Percentiles rank a stretch among this genome's conserved stretches.
phyloP scores from a whole-genome alignment of 37 sponge, comb jelly and placozoan genomes.

The Tethya wilhelma region DNA sequence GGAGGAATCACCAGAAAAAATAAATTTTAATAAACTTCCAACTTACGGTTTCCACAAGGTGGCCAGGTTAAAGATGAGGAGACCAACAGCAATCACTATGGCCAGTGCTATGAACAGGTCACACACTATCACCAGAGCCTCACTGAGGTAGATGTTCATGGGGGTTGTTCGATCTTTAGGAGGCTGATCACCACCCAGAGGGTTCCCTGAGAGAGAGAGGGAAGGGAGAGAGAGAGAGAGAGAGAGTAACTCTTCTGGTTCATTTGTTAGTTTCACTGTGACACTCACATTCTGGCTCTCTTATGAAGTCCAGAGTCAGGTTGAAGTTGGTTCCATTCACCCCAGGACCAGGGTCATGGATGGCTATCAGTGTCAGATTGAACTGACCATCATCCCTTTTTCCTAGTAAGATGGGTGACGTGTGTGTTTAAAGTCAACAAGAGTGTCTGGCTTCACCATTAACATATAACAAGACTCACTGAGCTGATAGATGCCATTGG shows the following conservation, averaged over 20 bases:
- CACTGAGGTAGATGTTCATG: conserved; percentile 10
- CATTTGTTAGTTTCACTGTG: neutral
- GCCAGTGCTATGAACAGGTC: conserved; percentile 22
- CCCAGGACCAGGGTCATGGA: conserved; percentile 16
- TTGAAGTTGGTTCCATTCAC: neutral
- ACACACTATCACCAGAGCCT: conserved; percentile 18
- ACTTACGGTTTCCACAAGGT: conserved; percentile 69
- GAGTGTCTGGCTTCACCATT: no score
- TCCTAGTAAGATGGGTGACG: no score
- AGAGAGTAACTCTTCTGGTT: no score
- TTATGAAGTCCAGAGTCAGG: neutral
- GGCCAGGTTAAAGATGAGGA: conserved; percentile 68
- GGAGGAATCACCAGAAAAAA: neutral
- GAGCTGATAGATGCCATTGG: conserved; percentile 45
- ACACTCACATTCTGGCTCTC: conserved; percentile 15
- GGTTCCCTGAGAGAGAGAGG: neutral
- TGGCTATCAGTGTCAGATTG: conserved; percentile 16
- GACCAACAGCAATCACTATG: conserved; percentile 39
- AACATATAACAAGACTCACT: conserved; percentile 19
- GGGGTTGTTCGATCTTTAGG: conserved; percentile 51
- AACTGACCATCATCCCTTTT: no score
- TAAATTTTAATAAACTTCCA: neutral
- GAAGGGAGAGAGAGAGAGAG: neutral
- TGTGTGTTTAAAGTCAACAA: no score
- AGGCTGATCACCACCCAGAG: conserved; percentile 19